Evolutionary conservation across 2,888 invertebrate genomes (phyloP), one percentile per base, ranked within the genome.

Genomic region (Lasioglossum figueresi): DNA sequence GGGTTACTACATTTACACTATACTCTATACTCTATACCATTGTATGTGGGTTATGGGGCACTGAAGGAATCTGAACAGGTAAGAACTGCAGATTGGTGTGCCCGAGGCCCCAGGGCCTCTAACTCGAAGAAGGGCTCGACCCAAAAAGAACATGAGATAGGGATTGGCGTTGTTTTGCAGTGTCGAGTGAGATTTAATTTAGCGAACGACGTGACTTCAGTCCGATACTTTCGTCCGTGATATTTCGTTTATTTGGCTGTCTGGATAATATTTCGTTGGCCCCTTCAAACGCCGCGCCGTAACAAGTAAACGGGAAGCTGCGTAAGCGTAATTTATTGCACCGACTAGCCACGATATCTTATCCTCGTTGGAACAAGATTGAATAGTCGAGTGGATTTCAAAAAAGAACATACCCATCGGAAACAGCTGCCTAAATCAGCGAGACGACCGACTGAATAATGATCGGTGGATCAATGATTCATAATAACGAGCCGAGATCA

Each of bases 161-260:
- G 68, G 40, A 40, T 79, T 82, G 66, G 56, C 70, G 77, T 79
- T 66, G 75, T 85, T 83, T 83, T 85, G 81, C 59, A 79, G 87
- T 75, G 80, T 83, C 59, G 86, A 79, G 85, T 83, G 80, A 88
- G 87, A 88, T 87, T 87, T 84, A 87, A 90, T 90, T 90, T 88
- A 81, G 79, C 85, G 80, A 89, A 86, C 88, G 80, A 89, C 86
- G 79, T 79, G 83, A 83, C 76, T 73, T 48, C 68, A 66, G 74
- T 86, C 81, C 86, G 80, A 82, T 86, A 82, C 81, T 85, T 82
- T 77, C 72, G 48, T 14, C 74, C 70, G 12, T 45, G 78, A 79
- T 79, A 48, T 40, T 83, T 85, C 85, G 81, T 83, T 80, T 79
- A 66, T 68, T 71, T 31, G 63, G 73, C 10, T 76, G 68, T 19